Evolutionary conservation across 1,140 invertebrate genomes (phyloP).

Genomic region (Adelges cooleyi): DNA sequence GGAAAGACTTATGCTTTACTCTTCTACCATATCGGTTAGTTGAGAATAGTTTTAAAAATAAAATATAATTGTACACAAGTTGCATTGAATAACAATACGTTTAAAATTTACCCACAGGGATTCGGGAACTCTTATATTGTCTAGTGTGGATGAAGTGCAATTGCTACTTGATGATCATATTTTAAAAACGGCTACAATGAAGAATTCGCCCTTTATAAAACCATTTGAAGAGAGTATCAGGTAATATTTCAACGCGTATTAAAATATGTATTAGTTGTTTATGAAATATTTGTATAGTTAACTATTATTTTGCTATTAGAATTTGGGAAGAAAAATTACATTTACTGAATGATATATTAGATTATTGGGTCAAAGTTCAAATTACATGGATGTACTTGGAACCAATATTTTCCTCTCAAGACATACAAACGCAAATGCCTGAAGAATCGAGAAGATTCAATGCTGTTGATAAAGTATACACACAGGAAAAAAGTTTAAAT

Average conservation of each 20-base stretch:
- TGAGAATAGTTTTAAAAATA: neutral
- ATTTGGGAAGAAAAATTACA: constrained; percentile 68
- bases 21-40: constrained; percentile 51
- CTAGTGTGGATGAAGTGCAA: constrained; percentile 89
- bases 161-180: constrained; percentile 91
- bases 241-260: no score
- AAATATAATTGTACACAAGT: neutral
- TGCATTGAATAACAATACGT: no score
- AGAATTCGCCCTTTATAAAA: constrained; percentile 92
- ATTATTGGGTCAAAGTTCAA: constrained; percentile 94
- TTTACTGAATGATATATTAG: constrained; percentile 78
- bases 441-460: constrained; percentile 79
- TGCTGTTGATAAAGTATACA: constrained; percentile 70
- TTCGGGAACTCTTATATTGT: constrained; percentile 81
- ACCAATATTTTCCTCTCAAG: constrained; percentile 93
- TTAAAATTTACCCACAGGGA: constrained; percentile 63
- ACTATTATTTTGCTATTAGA: constrained; percentile 39
- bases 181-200: constrained; percentile 94
- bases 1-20: constrained; percentile 74
- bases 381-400: constrained; percentile 95
- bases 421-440: constrained; percentile 87
- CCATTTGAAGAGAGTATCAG: constrained; percentile 73
- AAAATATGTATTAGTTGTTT: no score
- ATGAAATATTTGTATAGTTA: no score
- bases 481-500: constrained; percentile 32